Base-by-base conservation (phyloP, 2,888 invertebrate genomes). In the Lasioglossum figueresi region DNA sequence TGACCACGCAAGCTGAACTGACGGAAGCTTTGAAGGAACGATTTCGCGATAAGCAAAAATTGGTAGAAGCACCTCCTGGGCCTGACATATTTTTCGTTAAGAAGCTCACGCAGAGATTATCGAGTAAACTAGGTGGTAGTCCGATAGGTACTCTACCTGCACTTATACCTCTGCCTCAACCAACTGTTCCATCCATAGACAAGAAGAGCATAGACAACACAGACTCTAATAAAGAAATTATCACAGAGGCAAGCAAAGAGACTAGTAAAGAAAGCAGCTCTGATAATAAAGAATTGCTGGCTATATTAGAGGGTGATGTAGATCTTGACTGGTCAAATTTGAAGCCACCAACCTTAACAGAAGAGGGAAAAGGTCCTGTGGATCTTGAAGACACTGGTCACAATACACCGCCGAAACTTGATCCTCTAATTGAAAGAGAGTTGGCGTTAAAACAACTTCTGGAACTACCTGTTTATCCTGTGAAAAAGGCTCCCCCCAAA, bases 401-500 rank as follows among this genome's bases (percentile, higher is more conserved):
- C 72, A 86, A 73, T 45, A 72, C 84, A 19, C 88, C 91, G n/a
- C 87, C 86, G 43, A 95, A 95, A 89, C 91, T 95, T 45, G 95
- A 95, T 86, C 95, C 95, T 14, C 92, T 95, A 31, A 89, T 95
- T 48, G 96, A 96, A 91, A 94, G 96, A 37, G 96, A 96, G 92
- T 94, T 96, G 34, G 96, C 96, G 2, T 90, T 96, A 73, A 96
- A 96, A 88, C 96, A 96, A 89, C 94, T 96, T 8, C 94, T 95
- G 59, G 96, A 96, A 88, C 92, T 96, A 37, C 96, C 96, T 2
- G 89, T 90, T 27, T 84, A 90, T 31, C 82, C 93, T 0, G 45
- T 83, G 4, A 94, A 93, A 68, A 94, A 92, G 48, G 83, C 5
- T 70, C 1, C 70, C 12, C 4, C 82, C 1, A 88, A 79, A 40